Evolutionary conservation across 2,888 invertebrate species (phyloP), one percentile per base, ranked within the genome.

Genomic region (Dusona sp.): DNA sequence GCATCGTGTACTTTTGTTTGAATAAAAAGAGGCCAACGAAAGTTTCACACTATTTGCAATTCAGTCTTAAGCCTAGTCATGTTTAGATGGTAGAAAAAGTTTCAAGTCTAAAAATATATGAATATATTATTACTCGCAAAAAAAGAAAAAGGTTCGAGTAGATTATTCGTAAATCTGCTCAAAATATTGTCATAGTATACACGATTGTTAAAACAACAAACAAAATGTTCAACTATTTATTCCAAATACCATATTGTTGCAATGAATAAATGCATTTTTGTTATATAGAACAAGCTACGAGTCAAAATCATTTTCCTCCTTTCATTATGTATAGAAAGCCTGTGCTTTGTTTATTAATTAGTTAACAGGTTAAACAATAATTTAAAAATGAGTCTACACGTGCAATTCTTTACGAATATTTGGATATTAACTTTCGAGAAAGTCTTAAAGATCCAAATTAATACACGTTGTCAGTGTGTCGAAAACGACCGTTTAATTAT

Each of bases 51-150:
- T 75, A 84, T 87, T 67, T 68, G 80, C 83, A 83, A 72, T 83
- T 86, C 80, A 87, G 86, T 89, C 89, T 83, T 85, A 87, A 86
- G 81, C 83, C 89, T 89, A 89, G 89, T 89, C 89, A 89, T 86
- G 75, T 83, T 79, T 86, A 88, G 79, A 57, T 51, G 25, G 83
- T 88, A 82, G 68, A 13, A 73, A 87, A 82, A 79, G 79, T 86
- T 84, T 57, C 29, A 88, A 73, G 67, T 82, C 61, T 84, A 83
- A 79, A 87, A 82, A 79, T 83, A 70, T 74, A 74, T 73, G 51
- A 80, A 74, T 81, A 81, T 81, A 67, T 78, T 83, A 73, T 83
- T 54, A 67, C 73, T 73, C 72, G 33, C 70, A 36, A 65, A 16
- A 29, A 16, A 48, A 36, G 19, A 29, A 70, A 29, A 70, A 48